These are phyloP conservation scores for Callyntrura guangdongensis DNA, from an alignment of 2,888 invertebrate genomes.

Conservation along the genomic window DNA sequence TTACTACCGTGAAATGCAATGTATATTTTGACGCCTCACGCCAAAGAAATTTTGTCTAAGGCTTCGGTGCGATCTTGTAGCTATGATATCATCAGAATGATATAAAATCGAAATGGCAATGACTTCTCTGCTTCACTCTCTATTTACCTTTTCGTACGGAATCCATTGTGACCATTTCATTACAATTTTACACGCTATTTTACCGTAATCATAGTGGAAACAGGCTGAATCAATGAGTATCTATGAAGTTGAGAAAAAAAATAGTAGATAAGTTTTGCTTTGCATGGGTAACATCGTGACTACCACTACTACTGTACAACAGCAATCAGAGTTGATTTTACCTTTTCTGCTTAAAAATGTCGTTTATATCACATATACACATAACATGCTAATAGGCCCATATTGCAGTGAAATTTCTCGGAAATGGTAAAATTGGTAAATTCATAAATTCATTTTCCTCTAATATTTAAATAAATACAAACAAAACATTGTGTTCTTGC, in stretches of 20 bases:
- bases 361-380: too few species aligned
- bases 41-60: background rate
- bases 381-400: too few species aligned
- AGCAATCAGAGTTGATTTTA: background rate
- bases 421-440: too few species aligned
- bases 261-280: background rate
- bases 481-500: too few species aligned
- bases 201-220: slow-evolving; percentile 24
- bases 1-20: too few species aligned
- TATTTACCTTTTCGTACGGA: slow-evolving; percentile 7
- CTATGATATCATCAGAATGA: background rate
- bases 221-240: background rate
- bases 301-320: background rate
- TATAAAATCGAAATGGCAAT: slow-evolving; percentile 18
- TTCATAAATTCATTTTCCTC: too few species aligned
- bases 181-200: slow-evolving; percentile 56
- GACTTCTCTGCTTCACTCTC: slow-evolving; percentile 21
- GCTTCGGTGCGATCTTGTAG: background rate
- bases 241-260: background rate
- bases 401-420: too few species aligned
- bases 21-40: too few species aligned
- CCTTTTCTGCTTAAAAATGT: too few species aligned
- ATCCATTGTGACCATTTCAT: slow-evolving; percentile 63
- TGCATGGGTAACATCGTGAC: background rate
- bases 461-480: too few species aligned